Conservation (phyloP, 2,113 vertebrate species). For the Siniperca chuatsi region DNA sequence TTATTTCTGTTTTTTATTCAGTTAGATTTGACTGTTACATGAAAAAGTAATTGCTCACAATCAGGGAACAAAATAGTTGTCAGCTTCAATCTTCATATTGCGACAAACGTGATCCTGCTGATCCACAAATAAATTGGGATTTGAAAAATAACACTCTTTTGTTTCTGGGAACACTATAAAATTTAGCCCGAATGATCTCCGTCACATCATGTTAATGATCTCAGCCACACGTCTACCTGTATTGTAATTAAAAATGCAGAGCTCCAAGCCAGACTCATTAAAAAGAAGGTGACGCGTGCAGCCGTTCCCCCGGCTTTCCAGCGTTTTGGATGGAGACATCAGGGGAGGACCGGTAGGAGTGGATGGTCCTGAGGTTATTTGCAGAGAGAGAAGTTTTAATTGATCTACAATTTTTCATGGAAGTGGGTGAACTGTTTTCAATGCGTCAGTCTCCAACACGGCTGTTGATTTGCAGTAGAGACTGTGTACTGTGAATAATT, state of each 20-base stretch:
- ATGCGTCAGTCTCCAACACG: background rate
- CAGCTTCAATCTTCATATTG: background rate
- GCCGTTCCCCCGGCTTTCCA: background rate
- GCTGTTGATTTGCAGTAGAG: background rate
- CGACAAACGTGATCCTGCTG: background rate
- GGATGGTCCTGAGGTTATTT: too few species aligned
- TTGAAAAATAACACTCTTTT: too few species aligned
- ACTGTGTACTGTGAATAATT: background rate
- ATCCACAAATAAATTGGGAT: background rate
- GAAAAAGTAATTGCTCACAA: background rate
- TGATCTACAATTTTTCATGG: too few species aligned
- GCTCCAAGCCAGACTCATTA: background rate
- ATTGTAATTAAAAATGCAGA: background rate
- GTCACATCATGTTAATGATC: background rate
- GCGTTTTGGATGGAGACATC: background rate
- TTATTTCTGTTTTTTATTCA: background rate
- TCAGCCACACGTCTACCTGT: background rate
- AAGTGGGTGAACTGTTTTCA: background rate
- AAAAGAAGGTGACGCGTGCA: background rate
- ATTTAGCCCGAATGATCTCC: too few species aligned
- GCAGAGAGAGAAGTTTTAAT: background rate
- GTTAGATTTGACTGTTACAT: background rate
- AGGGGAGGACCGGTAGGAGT: background rate
- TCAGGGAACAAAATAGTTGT: background rate
- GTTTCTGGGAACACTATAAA: too few species aligned